Conservation (phyloP, 2,113 vertebrate genomes). For the Herpailurus yagouaroundi region DNA sequence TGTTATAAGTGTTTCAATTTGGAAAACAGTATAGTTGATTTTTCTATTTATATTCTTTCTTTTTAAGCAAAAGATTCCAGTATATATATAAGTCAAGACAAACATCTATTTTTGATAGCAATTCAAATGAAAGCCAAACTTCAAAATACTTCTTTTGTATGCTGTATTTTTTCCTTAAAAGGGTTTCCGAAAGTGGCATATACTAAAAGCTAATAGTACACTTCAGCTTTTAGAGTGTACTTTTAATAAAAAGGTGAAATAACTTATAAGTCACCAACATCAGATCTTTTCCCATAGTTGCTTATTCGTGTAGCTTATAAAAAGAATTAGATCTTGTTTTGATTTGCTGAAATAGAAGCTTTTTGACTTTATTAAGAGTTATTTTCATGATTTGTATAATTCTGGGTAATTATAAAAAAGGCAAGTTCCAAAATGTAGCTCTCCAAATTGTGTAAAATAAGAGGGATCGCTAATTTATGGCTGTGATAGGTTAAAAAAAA, state of each 20-base stretch:
- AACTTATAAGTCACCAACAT: slow-evolving; percentile 69
- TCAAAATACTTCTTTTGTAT: slow-evolving; percentile 61
- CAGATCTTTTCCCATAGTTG: slow-evolving; percentile 60
- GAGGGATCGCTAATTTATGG: slow-evolving; percentile 60
- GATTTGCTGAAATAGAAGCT: slow-evolving; percentile 73
- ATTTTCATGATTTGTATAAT: slow-evolving; percentile 67
- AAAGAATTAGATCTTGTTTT: slow-evolving; percentile 74
- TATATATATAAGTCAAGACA: slow-evolving; percentile 79
- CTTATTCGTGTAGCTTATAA: slow-evolving; percentile 75
- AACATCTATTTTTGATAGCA: slow-evolving; percentile 75
- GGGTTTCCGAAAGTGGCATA: slow-evolving; percentile 33
- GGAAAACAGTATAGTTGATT: slow-evolving; percentile 43
- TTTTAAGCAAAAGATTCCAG: slow-evolving; percentile 62
- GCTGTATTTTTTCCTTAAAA: slow-evolving; percentile 70
- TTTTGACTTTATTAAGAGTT: slow-evolving; percentile 76
- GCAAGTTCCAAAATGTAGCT: slow-evolving; percentile 77
- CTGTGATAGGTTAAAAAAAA: slow-evolving; percentile 55
- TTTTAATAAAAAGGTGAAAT: slow-evolving; percentile 71
- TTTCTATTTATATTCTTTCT: slow-evolving; percentile 29
- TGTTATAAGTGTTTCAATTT: neutral
- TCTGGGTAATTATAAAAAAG: slow-evolving; percentile 66
- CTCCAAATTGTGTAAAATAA: slow-evolving; percentile 72
- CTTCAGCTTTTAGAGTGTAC: slow-evolving; percentile 69
- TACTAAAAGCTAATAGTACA: slow-evolving; percentile 63
- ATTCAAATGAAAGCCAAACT: slow-evolving; percentile 75